Conservation (phyloP, 2,888 invertebrate genomes). For the Agonum fuliginosum region DNA sequence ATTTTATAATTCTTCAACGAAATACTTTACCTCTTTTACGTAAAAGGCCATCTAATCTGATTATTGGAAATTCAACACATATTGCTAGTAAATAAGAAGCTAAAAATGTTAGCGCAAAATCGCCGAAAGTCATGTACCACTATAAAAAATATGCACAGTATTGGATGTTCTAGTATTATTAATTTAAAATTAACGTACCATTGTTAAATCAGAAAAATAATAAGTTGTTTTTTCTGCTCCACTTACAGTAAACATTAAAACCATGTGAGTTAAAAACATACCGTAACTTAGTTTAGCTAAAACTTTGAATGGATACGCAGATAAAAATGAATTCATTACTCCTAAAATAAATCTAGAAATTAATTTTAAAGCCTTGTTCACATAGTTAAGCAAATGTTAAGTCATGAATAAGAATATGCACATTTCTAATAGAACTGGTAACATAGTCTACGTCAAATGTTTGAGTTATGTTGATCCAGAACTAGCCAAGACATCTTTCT, state of each 20-base stretch:
- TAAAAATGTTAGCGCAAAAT: conserved; percentile 65
- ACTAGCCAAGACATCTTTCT: too few species aligned
- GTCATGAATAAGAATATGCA: too few species aligned
- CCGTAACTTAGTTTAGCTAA: conserved; percentile 69
- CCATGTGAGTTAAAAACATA: conserved; percentile 69
- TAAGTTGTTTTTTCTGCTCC: conserved; percentile 66
- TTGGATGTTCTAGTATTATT: background rate
- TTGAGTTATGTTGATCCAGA: too few species aligned
- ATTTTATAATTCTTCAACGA: background rate
- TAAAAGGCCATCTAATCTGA: conserved; percentile 64
- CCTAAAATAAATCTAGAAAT: conserved; percentile 64
- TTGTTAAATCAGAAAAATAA: conserved; percentile 67
- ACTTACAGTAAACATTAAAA: conserved; percentile 66
- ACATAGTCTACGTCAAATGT: too few species aligned
- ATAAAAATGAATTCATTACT: conserved; percentile 66
- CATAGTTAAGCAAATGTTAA: too few species aligned
- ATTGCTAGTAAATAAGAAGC: conserved; percentile 67
- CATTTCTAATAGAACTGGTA: too few species aligned
- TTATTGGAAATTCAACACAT: conserved; percentile 68
- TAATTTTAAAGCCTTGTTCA: too few species aligned
- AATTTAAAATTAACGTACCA: conserved; percentile 64
- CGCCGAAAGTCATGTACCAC: conserved; percentile 67
- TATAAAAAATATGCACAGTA: conserved; percentile 59
- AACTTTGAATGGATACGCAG: conserved; percentile 67
- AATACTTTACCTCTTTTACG: conserved; percentile 52